These are phyloP conservation scores for Poeciliopsis occidentalis DNA, from an alignment of 2,113 vertebrate species.

Conservation along the genomic window DNA sequence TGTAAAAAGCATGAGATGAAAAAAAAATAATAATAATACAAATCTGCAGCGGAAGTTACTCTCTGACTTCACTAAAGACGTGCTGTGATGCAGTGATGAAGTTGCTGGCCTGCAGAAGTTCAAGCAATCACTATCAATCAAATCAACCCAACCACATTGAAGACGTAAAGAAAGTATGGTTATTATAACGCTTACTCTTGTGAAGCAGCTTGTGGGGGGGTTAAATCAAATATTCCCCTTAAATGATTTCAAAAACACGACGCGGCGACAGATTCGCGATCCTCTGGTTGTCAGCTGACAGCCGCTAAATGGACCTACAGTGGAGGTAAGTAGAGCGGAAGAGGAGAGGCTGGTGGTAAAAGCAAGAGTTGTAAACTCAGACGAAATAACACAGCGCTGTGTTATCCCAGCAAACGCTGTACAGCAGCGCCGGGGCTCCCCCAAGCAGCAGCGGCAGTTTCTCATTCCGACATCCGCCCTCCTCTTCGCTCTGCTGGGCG, in stretches of 20 bases:
- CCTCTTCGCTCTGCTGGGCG: conserved; percentile 48
- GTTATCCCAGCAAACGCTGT: background rate
- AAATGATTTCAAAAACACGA: background rate
- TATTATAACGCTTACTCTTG: background rate
- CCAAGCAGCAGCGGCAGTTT: background rate
- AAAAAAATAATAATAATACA: background rate
- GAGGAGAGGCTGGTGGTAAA: background rate
- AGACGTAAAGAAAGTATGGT: background rate
- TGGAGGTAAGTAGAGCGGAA: background rate
- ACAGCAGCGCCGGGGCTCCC: conserved; percentile 3
- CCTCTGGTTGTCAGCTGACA: background rate
- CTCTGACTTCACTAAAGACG: conserved; percentile 8
- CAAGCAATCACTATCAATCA: background rate
- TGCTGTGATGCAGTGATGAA: background rate
- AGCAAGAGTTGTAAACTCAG: background rate
- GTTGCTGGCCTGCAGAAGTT: background rate
- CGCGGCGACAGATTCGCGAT: background rate
- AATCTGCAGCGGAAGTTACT: background rate
- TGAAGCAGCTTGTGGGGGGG: no score
- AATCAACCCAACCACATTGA: background rate
- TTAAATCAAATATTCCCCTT: background rate
- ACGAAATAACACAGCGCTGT: background rate
- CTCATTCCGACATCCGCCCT: conserved; percentile 47
- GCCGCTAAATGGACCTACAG: background rate
- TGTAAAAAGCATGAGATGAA: background rate